These are phyloP conservation scores for Prionace glauca DNA, from an alignment of 2,797 vertebrate genomes.

Conservation along the genomic window DNA sequence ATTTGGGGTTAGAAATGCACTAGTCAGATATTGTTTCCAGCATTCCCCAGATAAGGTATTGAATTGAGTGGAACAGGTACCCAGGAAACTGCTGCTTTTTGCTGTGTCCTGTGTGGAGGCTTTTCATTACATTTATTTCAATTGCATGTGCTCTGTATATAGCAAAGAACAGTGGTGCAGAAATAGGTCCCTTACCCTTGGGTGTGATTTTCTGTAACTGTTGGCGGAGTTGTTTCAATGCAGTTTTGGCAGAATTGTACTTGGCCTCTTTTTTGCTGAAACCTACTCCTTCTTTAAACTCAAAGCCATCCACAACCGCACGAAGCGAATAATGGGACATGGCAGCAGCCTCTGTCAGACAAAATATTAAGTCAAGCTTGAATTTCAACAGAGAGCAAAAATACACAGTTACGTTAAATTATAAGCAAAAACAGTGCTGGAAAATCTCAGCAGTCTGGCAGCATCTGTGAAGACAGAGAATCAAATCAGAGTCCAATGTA, in stretches of 20 bases:
- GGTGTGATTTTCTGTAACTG: conserved; percentile 31
- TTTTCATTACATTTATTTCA: background rate
- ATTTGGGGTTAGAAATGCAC: background rate
- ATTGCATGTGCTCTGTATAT: background rate
- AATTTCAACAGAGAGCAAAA: background rate
- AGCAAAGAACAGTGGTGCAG: background rate
- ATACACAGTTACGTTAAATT: background rate
- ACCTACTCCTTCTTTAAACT: conserved; percentile 31
- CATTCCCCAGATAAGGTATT: background rate
- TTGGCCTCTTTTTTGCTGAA: conserved; percentile 43
- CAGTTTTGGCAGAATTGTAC: conserved; percentile 40
- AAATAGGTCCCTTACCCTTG: background rate
- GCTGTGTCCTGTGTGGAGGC: background rate
- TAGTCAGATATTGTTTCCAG: too few relatives aligned
- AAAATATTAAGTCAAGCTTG: background rate
- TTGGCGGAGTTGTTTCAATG: conserved; percentile 40
- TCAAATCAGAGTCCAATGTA: too few relatives aligned
- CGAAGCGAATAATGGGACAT: background rate
- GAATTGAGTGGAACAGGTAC: background rate
- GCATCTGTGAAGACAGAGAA: too few relatives aligned
- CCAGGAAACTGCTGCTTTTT: background rate
- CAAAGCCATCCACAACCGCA: conserved; percentile 44
- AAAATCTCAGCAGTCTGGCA: background rate
- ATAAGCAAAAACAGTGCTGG: background rate
- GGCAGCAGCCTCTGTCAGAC: background rate